These are phyloP conservation scores for Alligator sinensis DNA, from an alignment of 2,113 vertebrate species.

Conservation along the genomic window DNA sequence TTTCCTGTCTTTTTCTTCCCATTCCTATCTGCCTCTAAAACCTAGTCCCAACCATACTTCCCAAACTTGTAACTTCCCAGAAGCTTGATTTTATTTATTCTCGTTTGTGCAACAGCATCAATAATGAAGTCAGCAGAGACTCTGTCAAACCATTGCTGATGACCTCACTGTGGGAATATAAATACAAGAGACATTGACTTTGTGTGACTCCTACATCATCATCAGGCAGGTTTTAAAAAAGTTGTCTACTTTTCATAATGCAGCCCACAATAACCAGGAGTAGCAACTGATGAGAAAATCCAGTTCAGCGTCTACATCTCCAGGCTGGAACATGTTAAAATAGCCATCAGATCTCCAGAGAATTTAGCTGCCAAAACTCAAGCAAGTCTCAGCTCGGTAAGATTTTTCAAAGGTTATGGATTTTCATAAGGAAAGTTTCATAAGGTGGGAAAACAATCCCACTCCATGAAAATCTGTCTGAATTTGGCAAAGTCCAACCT, in stretches of 20 bases:
- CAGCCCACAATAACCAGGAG: too few species aligned
- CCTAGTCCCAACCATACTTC: not conserved
- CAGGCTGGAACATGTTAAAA: not conserved
- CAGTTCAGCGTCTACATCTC: not conserved
- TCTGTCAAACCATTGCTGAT: not conserved
- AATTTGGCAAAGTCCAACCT: not conserved
- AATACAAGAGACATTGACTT: not conserved
- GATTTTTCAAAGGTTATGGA: not conserved
- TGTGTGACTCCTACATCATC: not conserved
- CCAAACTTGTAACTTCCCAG: not conserved
- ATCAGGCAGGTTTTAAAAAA: not conserved
- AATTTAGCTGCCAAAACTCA: not conserved
- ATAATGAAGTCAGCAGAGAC: not conserved
- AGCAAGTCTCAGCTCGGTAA: not conserved
- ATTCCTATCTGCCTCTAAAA: not conserved
- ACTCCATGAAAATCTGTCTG: too few species aligned
- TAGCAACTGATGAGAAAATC: not conserved
- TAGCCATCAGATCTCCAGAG: not conserved
- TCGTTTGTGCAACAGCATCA: not conserved
- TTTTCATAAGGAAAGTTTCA: not conserved
- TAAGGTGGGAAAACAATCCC: not conserved
- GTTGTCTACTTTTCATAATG: not conserved
- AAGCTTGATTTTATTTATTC: not conserved
- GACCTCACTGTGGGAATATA: not conserved
- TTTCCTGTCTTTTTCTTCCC: rapidly evolving